Percentiles rank a stretch among this genome's conserved stretches.
Conservation (phyloP, 1,140 invertebrate genomes). For the Pentalonia nigronervosa region DNA sequence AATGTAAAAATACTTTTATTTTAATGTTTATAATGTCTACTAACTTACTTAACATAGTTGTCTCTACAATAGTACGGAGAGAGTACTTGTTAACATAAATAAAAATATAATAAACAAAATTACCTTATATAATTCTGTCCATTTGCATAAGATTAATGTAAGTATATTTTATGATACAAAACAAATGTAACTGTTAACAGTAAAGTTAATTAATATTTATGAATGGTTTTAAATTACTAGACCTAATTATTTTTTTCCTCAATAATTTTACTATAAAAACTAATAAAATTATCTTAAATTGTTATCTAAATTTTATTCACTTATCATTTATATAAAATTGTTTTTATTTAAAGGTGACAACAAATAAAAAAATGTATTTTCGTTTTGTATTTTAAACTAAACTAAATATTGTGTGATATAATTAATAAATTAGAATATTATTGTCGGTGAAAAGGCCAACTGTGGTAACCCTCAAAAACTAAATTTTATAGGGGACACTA, state of each 20-base stretch:
- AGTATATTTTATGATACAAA: not conserved
- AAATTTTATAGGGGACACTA: too few species aligned
- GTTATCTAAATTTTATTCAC: not conserved
- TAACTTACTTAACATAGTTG: not conserved
- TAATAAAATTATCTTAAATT: not conserved
- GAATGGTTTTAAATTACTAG: not conserved
- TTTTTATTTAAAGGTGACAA: not conserved
- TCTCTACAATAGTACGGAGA: not conserved
- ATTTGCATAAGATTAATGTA: not conserved
- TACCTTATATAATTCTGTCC: not conserved
- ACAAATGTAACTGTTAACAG: not conserved
- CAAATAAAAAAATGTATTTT: not conserved
- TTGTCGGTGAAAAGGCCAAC: too few species aligned
- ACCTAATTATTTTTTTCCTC: not conserved
- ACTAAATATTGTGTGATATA: not conserved
- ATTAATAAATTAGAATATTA: not conserved
- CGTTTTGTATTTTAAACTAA: not conserved
- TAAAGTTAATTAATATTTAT: slow-evolving; percentile 7
- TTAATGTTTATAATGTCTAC: not conserved
- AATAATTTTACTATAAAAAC: not conserved
- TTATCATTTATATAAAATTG: not conserved
- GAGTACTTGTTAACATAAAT: not conserved
- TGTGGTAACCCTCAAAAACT: too few species aligned
- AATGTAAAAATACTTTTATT: not conserved
- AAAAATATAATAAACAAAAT: slow-evolving; percentile 9